Evolutionary conservation across 2,888 invertebrate species (phyloP).

Genomic region (Tipula lateralis): DNA sequence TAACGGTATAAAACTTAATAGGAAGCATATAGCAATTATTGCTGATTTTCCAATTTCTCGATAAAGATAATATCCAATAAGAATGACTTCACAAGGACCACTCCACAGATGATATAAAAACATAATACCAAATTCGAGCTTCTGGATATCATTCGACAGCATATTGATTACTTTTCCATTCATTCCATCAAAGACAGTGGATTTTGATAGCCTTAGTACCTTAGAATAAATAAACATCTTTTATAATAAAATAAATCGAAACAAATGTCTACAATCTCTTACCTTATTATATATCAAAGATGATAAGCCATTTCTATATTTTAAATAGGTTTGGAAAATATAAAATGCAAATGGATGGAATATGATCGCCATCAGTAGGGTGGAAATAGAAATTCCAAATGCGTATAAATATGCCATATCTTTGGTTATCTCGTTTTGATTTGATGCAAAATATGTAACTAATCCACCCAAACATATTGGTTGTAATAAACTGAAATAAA

Average conservation of each 20-base stretch:
- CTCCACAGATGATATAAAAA: slow-evolving; percentile 88
- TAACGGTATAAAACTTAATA: slow-evolving; percentile 67
- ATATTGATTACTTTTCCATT: slow-evolving; percentile 78
- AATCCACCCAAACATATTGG: slow-evolving; percentile 62
- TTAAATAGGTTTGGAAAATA: slow-evolving; percentile 64
- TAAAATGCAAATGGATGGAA: slow-evolving; percentile 72
- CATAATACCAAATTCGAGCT: slow-evolving; percentile 91
- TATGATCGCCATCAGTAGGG: slow-evolving; percentile 54
- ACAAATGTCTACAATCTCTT: neutral
- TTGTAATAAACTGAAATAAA: slow-evolving; percentile 54
- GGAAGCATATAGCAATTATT: slow-evolving; percentile 63
- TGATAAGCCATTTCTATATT: slow-evolving; percentile 60
- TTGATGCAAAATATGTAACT: slow-evolving; percentile 57
- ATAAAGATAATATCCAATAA: slow-evolving; percentile 54
- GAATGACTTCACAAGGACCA: slow-evolving; percentile 62
- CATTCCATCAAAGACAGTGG: slow-evolving; percentile 76
- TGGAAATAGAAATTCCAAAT: slow-evolving; percentile 57
- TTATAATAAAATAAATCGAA: neutral
- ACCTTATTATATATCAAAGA: slow-evolving; percentile 28
- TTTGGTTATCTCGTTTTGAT: slow-evolving; percentile 51
- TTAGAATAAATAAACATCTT: slow-evolving; percentile 38
- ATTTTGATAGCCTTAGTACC: slow-evolving; percentile 65
- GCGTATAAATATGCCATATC: slow-evolving; percentile 65
- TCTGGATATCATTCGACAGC: slow-evolving; percentile 91
- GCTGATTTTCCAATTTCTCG: slow-evolving; percentile 60